Conservation (phyloP, 2,888 invertebrate species). For the Arctia plantaginis region DNA sequence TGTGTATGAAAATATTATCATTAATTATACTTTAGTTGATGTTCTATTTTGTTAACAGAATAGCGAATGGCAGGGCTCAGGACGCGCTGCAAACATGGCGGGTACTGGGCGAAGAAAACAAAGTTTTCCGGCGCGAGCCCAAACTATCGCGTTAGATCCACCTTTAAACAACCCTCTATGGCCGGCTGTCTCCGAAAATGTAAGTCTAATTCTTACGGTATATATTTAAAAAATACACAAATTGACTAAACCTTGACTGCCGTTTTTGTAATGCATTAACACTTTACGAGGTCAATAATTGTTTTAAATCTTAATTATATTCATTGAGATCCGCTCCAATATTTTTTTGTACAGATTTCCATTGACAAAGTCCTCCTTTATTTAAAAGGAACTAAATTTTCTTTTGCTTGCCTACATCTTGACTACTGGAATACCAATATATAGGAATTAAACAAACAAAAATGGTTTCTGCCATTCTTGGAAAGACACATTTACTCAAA, state of each 20-base stretch:
- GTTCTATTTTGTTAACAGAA: slow-evolving; percentile 61
- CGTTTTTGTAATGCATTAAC: not conserved
- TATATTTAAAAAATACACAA: not conserved
- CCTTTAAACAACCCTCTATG: slow-evolving; percentile 55
- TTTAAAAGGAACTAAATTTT: no score
- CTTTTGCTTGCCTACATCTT: no score
- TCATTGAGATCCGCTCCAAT: no score
- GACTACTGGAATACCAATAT: no score
- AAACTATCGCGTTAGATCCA: slow-evolving; percentile 66
- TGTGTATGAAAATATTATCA: not conserved
- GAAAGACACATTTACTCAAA: no score
- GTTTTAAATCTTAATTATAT: no score
- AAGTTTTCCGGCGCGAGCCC: slow-evolving; percentile 91
- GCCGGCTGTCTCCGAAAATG: slow-evolving; percentile 63
- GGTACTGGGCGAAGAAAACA: slow-evolving; percentile 92
- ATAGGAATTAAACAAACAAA: no score
- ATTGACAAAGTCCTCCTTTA: no score
- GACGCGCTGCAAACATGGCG: slow-evolving; percentile 76
- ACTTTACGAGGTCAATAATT: no score
- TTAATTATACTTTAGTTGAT: not conserved
- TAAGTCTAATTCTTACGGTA: slow-evolving; percentile 46
- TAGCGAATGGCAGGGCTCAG: slow-evolving; percentile 74
- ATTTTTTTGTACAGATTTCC: no score
- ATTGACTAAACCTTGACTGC: not conserved
- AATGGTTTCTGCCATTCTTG: no score